These are phyloP conservation scores for Eciton burchellii DNA, from an alignment of 1,140 invertebrate species.

Conservation along the genomic window DNA sequence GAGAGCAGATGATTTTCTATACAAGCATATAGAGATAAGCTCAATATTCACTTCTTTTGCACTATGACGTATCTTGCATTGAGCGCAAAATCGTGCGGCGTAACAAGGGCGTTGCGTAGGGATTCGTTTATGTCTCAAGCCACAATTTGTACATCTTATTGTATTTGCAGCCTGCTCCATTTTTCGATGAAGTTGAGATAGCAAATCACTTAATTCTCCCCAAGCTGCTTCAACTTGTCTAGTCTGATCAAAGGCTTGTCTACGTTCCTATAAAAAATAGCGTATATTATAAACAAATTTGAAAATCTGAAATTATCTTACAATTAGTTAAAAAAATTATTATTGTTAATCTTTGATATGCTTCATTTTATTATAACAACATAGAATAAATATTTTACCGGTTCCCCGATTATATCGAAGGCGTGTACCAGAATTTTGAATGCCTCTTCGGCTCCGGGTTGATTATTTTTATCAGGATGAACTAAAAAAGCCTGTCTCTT, in stretches of 20 bases:
- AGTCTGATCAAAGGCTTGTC: slow-evolving; percentile 92
- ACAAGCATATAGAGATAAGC: neutral
- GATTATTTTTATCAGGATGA: slow-evolving; percentile 97
- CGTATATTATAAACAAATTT: neutral
- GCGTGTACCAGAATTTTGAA: slow-evolving; percentile 98
- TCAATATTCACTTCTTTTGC: slow-evolving; percentile 92
- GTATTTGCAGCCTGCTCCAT: slow-evolving; percentile 97
- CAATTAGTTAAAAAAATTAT: slow-evolving; percentile 8
- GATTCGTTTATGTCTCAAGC: slow-evolving; percentile 93
- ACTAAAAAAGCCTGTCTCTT: slow-evolving; percentile 96
- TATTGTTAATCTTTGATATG: slow-evolving; percentile 36
- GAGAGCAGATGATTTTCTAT: neutral
- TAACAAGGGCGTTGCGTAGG: slow-evolving; percentile 94
- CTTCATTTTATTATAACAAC: slow-evolving; percentile 15
- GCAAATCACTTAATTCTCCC: slow-evolving; percentile 92
- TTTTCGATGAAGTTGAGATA: slow-evolving; percentile 95
- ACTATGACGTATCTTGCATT: slow-evolving; percentile 95
- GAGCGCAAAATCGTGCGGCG: slow-evolving; percentile 94
- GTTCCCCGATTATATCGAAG: slow-evolving; percentile 97
- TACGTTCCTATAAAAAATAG: slow-evolving; percentile 89
- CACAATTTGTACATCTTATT: slow-evolving; percentile 96
- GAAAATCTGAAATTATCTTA: neutral
- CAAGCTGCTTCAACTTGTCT: slow-evolving; percentile 93
- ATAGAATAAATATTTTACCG: slow-evolving; percentile 86
- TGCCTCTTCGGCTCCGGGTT: slow-evolving; percentile 97